Evolutionary conservation across 2,888 invertebrate genomes (phyloP), one percentile per base, ranked within the genome.

Genomic region (Pemphredon lugubris): DNA sequence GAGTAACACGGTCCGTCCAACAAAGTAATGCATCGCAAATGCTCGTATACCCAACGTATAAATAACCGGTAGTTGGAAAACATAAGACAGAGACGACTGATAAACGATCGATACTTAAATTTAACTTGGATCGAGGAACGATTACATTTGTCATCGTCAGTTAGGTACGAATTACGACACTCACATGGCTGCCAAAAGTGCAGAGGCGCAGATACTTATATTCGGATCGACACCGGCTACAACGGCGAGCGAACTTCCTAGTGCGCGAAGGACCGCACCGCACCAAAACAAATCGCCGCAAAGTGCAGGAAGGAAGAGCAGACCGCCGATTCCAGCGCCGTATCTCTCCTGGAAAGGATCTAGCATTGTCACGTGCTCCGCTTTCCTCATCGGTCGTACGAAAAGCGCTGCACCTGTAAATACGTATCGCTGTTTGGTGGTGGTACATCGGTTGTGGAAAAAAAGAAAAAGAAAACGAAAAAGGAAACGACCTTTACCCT

Each of bases 221-320:
- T 82, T 86, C 18, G 85, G 79, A 71, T 89, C 87, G 60, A 90
- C 80, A 39, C 84, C 88, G 21, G 83, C 86, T 32, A 89, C 87
- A 45, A 88, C 84, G 63, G 84, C 82, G 47, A 89, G 78, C 9
- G 87, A 86, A 86, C 87, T 88, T 91, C 93, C 94, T 11, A 94
- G 89, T 26, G 94, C 93, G 50, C 93, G 92, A 45, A 94, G 90
- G 45, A 94, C 93, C 57, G 94, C 93, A 0, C 93, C 94, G 13
- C 93, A 93, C 94, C 94, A 94, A 88, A 94, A 94, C 40, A 94
- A 91, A 87, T 94, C 94, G 11, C 94, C 94, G 72, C 93, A 91
- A 7, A 94, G 90, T n/a, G 94, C 94, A 7, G 94, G 94, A 32
- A 94, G 89, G 77, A 91, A 91, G 76, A 94, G 90, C 53, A 94